Evolutionary conservation across 2,888 invertebrate species (phyloP).

Genomic region (Rotaria sp.): DNA sequence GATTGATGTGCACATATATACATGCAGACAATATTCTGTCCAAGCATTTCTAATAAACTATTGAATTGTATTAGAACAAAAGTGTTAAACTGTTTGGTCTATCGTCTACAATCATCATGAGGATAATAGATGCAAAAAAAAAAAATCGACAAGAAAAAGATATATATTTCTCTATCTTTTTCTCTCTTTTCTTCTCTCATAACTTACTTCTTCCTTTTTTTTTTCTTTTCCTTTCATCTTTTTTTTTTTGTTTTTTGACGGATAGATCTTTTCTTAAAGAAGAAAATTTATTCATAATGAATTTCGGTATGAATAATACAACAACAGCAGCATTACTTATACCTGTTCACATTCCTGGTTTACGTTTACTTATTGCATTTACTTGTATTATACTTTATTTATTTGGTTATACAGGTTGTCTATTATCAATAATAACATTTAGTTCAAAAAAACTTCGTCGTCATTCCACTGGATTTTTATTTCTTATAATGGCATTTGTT

Average conservation of each 20-base stretch:
- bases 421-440: conserved; percentile 6
- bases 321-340: background rate
- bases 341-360: conserved; percentile 1
- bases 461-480: conserved; percentile 27
- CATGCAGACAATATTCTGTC: background rate
- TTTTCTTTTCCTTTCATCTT: background rate
- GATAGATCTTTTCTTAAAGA: background rate
- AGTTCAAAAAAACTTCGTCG: conserved; percentile 10
- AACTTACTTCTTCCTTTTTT: no score
- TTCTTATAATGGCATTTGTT: conserved; percentile 15
- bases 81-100: background rate
- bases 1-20: background rate
- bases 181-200: background rate
- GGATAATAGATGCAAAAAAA: background rate
- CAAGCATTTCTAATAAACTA: background rate
- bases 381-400: background rate
- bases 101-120: background rate
- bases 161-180: background rate
- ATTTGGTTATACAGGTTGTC: conserved; percentile 21
- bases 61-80: background rate
- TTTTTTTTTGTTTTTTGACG: background rate
- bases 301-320: background rate
- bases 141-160: background rate
- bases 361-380: background rate
- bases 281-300: background rate